These are phyloP conservation scores for Oryzias sinensis DNA, from an alignment of 2,797 vertebrate species.

Conservation along the genomic window DNA sequence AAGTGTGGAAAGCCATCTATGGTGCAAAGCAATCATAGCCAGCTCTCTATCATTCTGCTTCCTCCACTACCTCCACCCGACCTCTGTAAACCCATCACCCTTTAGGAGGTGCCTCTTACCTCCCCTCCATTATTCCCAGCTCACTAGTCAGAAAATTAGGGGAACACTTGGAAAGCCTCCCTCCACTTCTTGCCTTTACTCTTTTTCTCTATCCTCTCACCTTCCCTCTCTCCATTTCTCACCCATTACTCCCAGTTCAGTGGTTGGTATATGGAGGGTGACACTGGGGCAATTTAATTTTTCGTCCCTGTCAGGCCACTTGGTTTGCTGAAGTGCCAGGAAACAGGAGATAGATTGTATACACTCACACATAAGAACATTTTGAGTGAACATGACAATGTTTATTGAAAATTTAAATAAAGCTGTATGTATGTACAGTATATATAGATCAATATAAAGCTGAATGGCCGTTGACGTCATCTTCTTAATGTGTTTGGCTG, in stretches of 20 bases:
- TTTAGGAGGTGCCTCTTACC: slow-evolving; percentile 38
- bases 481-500: too few relatives aligned
- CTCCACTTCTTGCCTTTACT: slow-evolving; percentile 17
- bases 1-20: slow-evolving; percentile 61
- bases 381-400: too few relatives aligned
- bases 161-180: slow-evolving; percentile 42
- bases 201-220: slow-evolving; percentile 21
- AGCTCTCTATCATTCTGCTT: slow-evolving; percentile 65
- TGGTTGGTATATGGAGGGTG: slow-evolving; percentile 70
- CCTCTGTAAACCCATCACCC: slow-evolving; percentile 53
- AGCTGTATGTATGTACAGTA: too few relatives aligned
- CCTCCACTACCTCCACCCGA: slow-evolving; percentile 44
- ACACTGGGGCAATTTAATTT: slow-evolving; percentile 74
- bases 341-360: too few relatives aligned
- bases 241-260: slow-evolving; percentile 75
- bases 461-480: too few relatives aligned
- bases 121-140: slow-evolving; percentile 62
- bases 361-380: too few relatives aligned
- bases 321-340: slow-evolving; percentile 25
- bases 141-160: slow-evolving; percentile 72
- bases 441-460: too few relatives aligned
- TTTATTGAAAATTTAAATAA: too few relatives aligned
- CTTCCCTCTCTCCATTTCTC: slow-evolving; percentile 55
- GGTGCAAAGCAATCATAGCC: slow-evolving; percentile 65
- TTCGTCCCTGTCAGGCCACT: slow-evolving; percentile 40